Percentiles rank a stretch among this genome's conserved stretches.
phyloP scores from a whole-genome alignment of 2,797 vertebrate species.

The Myripristis jacobus region DNA sequence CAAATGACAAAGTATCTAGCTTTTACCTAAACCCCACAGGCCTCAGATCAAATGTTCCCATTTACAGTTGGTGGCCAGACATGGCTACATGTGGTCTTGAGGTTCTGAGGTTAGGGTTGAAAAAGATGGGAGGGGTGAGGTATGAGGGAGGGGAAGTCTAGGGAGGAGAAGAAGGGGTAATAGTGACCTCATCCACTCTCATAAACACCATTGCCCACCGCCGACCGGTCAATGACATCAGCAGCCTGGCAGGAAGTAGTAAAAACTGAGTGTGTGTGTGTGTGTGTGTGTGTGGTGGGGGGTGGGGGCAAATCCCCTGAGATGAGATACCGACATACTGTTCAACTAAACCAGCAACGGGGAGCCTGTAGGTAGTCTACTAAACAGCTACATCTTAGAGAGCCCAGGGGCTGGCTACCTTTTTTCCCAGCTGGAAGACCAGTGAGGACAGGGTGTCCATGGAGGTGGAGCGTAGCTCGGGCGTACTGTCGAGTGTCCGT shows the following conservation, averaged over 20 bases:
- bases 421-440: conserved; percentile 98
- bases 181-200: conserved; percentile 68
- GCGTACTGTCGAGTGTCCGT: conserved; percentile 92
- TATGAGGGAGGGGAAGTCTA: conserved; percentile 33
- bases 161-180: conserved; percentile 33
- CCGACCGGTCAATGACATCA: conserved; percentile 75
- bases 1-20: conserved; percentile 63
- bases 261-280: no score
- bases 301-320: neutral
- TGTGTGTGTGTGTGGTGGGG: no score
- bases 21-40: conserved; percentile 54
- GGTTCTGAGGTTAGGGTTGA: conserved; percentile 54
- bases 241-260: conserved; percentile 78
- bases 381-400: conserved; percentile 38
- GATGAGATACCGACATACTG: conserved; percentile 33
- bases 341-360: conserved; percentile 57
- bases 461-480: conserved; percentile 92
- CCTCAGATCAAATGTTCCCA: conserved; percentile 73
- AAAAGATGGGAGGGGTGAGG: conserved; percentile 51
- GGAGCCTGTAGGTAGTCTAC: conserved; percentile 43
- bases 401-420: conserved; percentile 84
- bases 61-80: conserved; percentile 61
- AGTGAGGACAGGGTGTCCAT: conserved; percentile 98
- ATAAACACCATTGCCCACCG: conserved; percentile 68
- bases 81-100: conserved; percentile 55